Evolutionary conservation across 1,140 invertebrate genomes (phyloP).

Genomic region (Scaptomyza pallida): DNA sequence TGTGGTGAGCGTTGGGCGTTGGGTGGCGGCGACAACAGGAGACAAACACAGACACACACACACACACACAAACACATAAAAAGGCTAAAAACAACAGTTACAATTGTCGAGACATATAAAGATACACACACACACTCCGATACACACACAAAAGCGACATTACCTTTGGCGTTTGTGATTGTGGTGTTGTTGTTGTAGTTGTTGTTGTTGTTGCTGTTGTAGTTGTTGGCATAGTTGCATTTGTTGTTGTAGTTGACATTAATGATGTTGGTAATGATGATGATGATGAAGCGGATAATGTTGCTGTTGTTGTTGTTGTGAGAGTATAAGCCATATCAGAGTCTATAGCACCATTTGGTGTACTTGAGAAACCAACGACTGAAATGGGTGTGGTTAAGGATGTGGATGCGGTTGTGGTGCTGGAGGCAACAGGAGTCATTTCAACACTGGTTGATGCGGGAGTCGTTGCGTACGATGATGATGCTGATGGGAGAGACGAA

Average conservation of each 20-base stretch:
- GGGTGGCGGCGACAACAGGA: slow-evolving; percentile 23
- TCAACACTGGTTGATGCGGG: slow-evolving; percentile 24
- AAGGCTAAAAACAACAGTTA: slow-evolving; percentile 45
- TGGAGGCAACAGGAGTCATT: slow-evolving; percentile 17
- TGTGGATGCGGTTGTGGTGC: background rate
- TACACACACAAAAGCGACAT: slow-evolving; percentile 66
- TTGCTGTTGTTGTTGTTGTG: slow-evolving; percentile 32
- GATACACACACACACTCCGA: slow-evolving; percentile 18
- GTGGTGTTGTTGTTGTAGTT: slow-evolving; percentile 64
- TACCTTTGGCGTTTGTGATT: slow-evolving; percentile 75
- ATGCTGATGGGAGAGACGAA: slow-evolving; percentile 19
- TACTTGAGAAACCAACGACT: slow-evolving; percentile 15
- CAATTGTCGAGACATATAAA: slow-evolving; percentile 36
- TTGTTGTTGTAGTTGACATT: slow-evolving; percentile 42
- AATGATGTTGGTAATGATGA: slow-evolving; percentile 24
- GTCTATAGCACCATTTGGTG: slow-evolving; percentile 39
- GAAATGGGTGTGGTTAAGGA: slow-evolving; percentile 8
- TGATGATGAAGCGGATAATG: slow-evolving; percentile 21
- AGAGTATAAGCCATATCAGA: slow-evolving; percentile 42
- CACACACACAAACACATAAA: slow-evolving; percentile 33
- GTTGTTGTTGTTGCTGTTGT: slow-evolving; percentile 57
- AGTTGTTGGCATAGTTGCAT: slow-evolving; percentile 56
- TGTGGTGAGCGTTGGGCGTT: background rate
- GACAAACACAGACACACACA: slow-evolving; percentile 31
- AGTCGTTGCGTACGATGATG: slow-evolving; percentile 16